Evolutionary conservation across 2,888 invertebrate species (phyloP), one percentile per base, ranked within the genome.

Genomic region (Campoplex capitator): DNA sequence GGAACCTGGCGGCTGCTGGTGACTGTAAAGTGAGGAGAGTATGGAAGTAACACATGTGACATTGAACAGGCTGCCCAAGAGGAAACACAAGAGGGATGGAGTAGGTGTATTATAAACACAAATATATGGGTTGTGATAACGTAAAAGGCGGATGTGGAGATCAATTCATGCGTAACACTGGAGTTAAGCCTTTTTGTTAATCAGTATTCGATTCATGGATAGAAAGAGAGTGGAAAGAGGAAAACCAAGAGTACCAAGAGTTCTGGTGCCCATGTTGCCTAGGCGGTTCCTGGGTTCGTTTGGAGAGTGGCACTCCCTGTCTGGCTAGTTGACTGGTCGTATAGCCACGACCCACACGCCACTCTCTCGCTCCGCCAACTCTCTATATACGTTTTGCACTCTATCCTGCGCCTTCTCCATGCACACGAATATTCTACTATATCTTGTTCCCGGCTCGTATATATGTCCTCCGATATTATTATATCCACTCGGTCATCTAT

Each of bases 251-350:
- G 58, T 35, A 74, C 58, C 86, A 79, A 86, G 83, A 77, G 84
- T 70, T 67, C 76, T 68, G 83, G 76, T 71, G 80, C 78, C 68
- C 80, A 58, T 84, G 86, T 83, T 82, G 77, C 58, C 86, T 73
- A 84, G 85, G 84, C 81, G 67, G 81, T 76, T 83, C 80, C 58
- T 88, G 83, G 84, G 89, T 88, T 89, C 87, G 89, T 91, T 91
- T 89, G 88, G 88, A 90, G 82, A 62, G 91, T 91, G 93, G 93
- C 94, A 94, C 94, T 93, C 94, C 94, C 93, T 93, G 92, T 93
- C 90, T 88, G 91, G 89, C 92, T 92, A 92, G 77, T 81, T 58
- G 84, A 77, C 80, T 54, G 84, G 62, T 83, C 81, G 78, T 78
- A 23, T 23, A 78, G 70, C 81, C 82, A 89, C 93, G 91, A 91